phyloP scores from a whole-genome alignment of 2,888 invertebrate genomes.

The Empis stercorea region DNA sequence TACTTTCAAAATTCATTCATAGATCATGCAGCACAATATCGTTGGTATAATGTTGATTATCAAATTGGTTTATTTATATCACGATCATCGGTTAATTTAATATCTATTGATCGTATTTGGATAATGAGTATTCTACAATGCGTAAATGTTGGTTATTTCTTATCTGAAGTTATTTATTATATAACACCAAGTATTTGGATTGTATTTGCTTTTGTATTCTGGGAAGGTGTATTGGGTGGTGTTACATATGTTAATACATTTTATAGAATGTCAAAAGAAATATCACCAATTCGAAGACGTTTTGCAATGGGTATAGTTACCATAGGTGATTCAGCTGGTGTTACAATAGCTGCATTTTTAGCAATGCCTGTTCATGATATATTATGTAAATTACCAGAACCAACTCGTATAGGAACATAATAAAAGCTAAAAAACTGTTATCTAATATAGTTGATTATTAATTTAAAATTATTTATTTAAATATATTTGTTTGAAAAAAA shows the following conservation, averaged over 20 bases:
- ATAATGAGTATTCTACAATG: slow-evolving; percentile 56
- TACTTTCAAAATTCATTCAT: slow-evolving; percentile 51
- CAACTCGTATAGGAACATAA: slow-evolving; percentile 17
- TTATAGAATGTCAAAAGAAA: slow-evolving; percentile 55
- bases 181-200: slow-evolving; percentile 55
- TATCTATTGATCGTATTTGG: slow-evolving; percentile 56
- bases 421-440: neutral
- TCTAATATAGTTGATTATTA: neutral
- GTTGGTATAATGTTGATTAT: slow-evolving; percentile 71
- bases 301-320: slow-evolving; percentile 63
- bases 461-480: neutral
- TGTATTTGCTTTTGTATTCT: slow-evolving; percentile 50
- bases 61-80: slow-evolving; percentile 75
- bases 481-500: too few relatives aligned
- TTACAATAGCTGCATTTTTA: slow-evolving; percentile 57
- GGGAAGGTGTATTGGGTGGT: slow-evolving; percentile 65
- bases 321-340: slow-evolving; percentile 63
- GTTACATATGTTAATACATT: slow-evolving; percentile 74
- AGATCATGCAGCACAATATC: slow-evolving; percentile 50
- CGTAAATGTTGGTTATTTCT: slow-evolving; percentile 48
- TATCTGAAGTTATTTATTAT: slow-evolving; percentile 47
- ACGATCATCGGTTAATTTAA: slow-evolving; percentile 61
- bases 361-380: slow-evolving; percentile 66
- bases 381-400: slow-evolving; percentile 49
- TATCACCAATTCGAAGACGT: slow-evolving; percentile 39